Base-by-base conservation (phyloP, 2,797 vertebrate species). In the Protonibea diacanthus region DNA sequence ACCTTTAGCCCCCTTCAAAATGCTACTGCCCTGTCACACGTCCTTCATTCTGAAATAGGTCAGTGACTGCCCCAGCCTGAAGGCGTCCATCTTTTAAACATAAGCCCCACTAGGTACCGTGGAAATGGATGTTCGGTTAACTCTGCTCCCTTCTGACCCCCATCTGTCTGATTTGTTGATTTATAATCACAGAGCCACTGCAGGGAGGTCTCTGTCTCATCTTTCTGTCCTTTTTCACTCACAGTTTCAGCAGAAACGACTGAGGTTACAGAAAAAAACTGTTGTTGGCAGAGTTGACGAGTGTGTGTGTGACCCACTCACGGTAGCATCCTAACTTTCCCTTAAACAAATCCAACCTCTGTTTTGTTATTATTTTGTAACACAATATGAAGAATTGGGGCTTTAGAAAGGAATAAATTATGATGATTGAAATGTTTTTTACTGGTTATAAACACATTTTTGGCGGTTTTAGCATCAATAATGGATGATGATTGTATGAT, bases 161-260 rank as follows among this genome's bases (percentile, higher is more conserved):
- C 80, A 72, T 88, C 87, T 71, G 66, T 85, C 85, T 52, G 61
- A 84, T 85, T 82, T 82, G 83, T 92, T 91, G 83, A 82, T 91
- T 92, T 88, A 79, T 89, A 83, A 92, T 91, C 91, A 85, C 74
- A 73, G 62, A 79, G 80, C 78, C 84, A 52, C 87, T 72, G 77
- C 25, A 15, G 71, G 78, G 74, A 88, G 69, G 76, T 82, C 84
- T 76, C 80, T 75, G 81, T 91, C 86, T 90, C 86, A 86, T 91
- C 74, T 80, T 65, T 61, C 38, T 86, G 78, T 87, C 86, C 85
- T 87, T 81, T 85, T 65, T 76, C 56, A 72, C 79, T 84, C 77
- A 52, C 61, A 25, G 44, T 88, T 80, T 78, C 71, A 69, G 47
- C 44, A 78, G 81, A 77, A 77, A 69, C 76, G 58, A 78, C 76